Evolutionary conservation across 2,797 vertebrate species (phyloP).

Genomic region (Coregonus ussuriensis): DNA sequence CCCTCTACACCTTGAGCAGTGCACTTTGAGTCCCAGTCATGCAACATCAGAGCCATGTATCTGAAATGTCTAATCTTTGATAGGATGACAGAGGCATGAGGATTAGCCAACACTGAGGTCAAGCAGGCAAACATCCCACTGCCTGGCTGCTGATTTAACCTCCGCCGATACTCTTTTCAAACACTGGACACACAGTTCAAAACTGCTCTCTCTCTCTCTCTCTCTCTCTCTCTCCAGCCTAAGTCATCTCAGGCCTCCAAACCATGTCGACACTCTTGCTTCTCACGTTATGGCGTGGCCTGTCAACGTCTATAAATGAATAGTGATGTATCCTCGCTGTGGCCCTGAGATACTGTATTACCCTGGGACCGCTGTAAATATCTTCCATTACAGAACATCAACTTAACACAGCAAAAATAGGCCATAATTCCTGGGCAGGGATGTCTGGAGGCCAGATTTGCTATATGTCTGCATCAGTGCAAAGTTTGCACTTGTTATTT

Average conservation of each 20-base stretch:
- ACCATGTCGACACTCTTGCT: constrained; percentile 9
- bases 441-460: not conserved
- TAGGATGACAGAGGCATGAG: not conserved
- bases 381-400: not conserved
- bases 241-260: not conserved
- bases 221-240: not conserved
- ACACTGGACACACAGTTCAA: not conserved
- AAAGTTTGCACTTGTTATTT: not conserved
- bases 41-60: constrained; percentile 2
- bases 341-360: constrained; percentile 5
- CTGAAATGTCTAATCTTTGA: constrained; percentile 13
- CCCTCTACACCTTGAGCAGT: not conserved
- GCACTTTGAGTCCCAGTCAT: constrained; percentile 7
- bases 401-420: not conserved
- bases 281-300: not conserved
- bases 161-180: not conserved
- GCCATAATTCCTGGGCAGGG: not conserved
- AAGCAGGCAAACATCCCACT: constrained; percentile 4
- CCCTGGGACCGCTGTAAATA: constrained; percentile 9
- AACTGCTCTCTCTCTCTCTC: not conserved
- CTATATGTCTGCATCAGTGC: not conserved
- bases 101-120: constrained; percentile 5
- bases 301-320: constrained; percentile 16
- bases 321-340: constrained; percentile 9
- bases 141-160: not conserved